Percentiles rank a stretch among this genome's conserved stretches.
phyloP scores from a whole-genome alignment of 1,140 invertebrate genomes.

The Trachelipus rathkii region DNA sequence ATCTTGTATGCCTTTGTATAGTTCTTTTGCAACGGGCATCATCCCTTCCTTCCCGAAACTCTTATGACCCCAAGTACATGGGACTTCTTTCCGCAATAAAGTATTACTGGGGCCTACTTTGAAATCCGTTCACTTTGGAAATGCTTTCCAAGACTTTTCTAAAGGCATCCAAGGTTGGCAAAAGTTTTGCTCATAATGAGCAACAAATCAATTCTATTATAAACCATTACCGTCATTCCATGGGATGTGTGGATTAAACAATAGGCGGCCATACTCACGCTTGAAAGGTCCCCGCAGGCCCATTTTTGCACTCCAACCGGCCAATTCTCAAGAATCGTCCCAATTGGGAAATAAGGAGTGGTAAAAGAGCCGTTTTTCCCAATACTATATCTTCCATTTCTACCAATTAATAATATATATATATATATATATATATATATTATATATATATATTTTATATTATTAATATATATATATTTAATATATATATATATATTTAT shows the following conservation, averaged over 20 bases:
- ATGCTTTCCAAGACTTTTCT: background rate
- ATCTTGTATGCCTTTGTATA: background rate
- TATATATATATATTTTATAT: no score
- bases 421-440: no score
- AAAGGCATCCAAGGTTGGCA: background rate
- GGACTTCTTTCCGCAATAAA: background rate
- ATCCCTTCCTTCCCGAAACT: background rate
- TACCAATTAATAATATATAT: no score
- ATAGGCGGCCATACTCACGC: background rate
- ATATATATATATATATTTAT: no score
- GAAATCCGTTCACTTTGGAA: background rate
- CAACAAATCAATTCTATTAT: background rate
- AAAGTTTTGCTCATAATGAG: background rate
- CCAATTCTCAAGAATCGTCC: conserved; percentile 12
- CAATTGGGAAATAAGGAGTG: no score
- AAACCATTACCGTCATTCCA: background rate
- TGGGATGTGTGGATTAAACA: background rate
- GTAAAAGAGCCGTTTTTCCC: no score
- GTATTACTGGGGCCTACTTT: background rate
- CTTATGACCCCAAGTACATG: background rate
- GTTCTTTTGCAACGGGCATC: background rate
- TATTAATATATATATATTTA: no score
- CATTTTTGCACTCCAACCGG: conserved; percentile 21
- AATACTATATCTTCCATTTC: no score
- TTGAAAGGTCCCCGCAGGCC: background rate